Conservation (phyloP, 2,113 vertebrate genomes). For the Misgurnus mizolepis region DNA sequence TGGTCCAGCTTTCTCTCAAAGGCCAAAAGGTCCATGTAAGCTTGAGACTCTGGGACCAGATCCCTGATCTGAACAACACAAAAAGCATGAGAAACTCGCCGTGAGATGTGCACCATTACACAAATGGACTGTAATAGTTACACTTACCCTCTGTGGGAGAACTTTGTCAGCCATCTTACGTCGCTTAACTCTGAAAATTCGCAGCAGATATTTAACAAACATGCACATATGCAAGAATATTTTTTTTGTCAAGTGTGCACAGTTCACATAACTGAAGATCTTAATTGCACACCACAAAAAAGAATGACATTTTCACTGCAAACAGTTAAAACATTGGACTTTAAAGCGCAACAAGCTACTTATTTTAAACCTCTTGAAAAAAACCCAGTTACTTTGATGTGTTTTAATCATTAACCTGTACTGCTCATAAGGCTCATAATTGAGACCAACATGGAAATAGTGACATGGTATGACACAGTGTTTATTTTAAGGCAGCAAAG, state of each 20-base stretch:
- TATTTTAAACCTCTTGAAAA: too few species aligned
- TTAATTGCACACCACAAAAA: neutral
- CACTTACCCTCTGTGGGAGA: slow-evolving; percentile 93
- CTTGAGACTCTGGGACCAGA: slow-evolving; percentile 97
- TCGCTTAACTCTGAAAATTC: slow-evolving; percentile 83
- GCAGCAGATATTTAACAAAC: slow-evolving; percentile 10
- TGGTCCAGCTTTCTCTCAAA: slow-evolving; percentile 99
- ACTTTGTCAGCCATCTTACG: slow-evolving; percentile 99
- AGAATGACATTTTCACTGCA: too few species aligned
- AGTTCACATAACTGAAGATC: neutral
- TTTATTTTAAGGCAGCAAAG: neutral
- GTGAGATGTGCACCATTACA: neutral
- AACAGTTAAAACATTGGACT: neutral
- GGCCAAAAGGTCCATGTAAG: slow-evolving; percentile 98
- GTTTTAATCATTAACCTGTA: too few species aligned
- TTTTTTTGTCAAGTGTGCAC: neutral
- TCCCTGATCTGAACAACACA: slow-evolving; percentile 84
- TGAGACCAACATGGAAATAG: too few species aligned
- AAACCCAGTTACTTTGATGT: too few species aligned
- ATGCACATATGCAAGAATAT: neutral
- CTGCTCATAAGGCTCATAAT: too few species aligned
- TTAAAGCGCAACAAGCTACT: neutral
- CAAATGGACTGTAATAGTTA: neutral
- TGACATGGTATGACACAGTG: too few species aligned
- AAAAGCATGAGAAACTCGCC: neutral